Conservation (phyloP, 1,140 invertebrate species). For the Caenorhabditis latens region DNA sequence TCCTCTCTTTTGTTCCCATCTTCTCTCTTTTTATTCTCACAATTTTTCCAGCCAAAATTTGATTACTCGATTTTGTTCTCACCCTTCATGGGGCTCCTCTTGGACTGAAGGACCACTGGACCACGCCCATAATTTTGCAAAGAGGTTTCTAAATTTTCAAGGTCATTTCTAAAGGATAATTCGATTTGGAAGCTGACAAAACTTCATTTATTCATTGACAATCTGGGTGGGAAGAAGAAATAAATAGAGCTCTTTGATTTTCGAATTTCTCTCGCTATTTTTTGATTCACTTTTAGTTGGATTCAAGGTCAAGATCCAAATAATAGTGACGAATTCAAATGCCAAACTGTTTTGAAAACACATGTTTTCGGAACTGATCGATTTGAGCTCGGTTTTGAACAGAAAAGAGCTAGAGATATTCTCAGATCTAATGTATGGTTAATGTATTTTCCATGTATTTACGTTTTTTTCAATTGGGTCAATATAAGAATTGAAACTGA, state of each 20-base stretch:
- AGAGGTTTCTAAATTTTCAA: conserved; percentile 13
- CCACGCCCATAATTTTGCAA: conserved; percentile 20
- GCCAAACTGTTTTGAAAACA: no score
- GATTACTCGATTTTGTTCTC: conserved; percentile 6
- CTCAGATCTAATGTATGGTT: no score
- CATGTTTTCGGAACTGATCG: no score
- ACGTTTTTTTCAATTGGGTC: no score
- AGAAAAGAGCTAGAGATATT: no score
- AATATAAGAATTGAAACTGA: no score
- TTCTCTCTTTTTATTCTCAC: background rate
- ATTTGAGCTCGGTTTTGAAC: no score
- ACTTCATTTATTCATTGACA: conserved; percentile 16
- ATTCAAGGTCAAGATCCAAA: no score
- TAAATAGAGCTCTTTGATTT: no score
- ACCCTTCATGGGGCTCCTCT: background rate
- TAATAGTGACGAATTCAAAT: no score
- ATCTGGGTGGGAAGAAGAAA: background rate
- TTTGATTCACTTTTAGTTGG: background rate
- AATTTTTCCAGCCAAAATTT: background rate
- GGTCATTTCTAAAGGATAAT: background rate
- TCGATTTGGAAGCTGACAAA: background rate
- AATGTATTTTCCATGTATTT: no score
- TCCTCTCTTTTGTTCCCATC: background rate
- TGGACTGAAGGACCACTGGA: background rate
- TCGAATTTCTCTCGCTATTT: background rate